Conservation (phyloP, 2,113 vertebrate species). For the Thamnophis sirtalis region DNA sequence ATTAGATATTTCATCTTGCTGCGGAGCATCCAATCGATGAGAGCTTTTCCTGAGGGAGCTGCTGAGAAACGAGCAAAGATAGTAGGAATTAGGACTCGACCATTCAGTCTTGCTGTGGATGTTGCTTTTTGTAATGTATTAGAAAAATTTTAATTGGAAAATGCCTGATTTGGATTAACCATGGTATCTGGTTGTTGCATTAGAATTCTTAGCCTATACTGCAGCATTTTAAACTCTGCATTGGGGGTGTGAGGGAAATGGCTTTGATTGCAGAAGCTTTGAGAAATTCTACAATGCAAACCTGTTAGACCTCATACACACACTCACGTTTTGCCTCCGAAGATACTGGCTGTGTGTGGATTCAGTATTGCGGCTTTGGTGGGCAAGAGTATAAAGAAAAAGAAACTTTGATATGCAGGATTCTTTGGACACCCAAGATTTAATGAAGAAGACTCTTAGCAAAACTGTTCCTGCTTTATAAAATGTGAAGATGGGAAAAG, state of each 20-base stretch:
- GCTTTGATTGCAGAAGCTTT: conserved; percentile 64
- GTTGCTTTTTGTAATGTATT: conserved; percentile 54
- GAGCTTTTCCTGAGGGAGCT: conserved; percentile 82
- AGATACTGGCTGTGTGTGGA: conserved; percentile 44
- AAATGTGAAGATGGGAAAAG: conserved; percentile 64
- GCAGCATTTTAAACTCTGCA: conserved; percentile 72
- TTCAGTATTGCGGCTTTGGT: conserved; percentile 48
- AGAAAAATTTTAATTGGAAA: conserved; percentile 63
- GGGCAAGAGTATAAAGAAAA: conserved; percentile 64
- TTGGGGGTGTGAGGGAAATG: conserved; percentile 36
- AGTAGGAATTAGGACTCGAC: conserved; percentile 72
- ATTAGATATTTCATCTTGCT: conserved; percentile 90
- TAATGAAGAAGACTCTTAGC: conserved; percentile 57
- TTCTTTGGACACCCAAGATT: conserved; percentile 54
- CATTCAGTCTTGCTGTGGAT: conserved; percentile 67
- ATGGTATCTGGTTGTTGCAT: conserved; percentile 59
- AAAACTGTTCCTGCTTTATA: conserved; percentile 44
- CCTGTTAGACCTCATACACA: conserved; percentile 62
- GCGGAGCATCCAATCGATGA: conserved; percentile 87
- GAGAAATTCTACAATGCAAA: conserved; percentile 57
- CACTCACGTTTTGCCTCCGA: conserved; percentile 38
- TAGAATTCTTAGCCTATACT: conserved; percentile 67
- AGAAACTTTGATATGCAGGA: conserved; percentile 70
- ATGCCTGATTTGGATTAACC: conserved; percentile 64
- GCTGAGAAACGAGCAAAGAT: conserved; percentile 72